phyloP scores from a whole-genome alignment of 1,140 invertebrate genomes.

The Chrysopa pallens region DNA sequence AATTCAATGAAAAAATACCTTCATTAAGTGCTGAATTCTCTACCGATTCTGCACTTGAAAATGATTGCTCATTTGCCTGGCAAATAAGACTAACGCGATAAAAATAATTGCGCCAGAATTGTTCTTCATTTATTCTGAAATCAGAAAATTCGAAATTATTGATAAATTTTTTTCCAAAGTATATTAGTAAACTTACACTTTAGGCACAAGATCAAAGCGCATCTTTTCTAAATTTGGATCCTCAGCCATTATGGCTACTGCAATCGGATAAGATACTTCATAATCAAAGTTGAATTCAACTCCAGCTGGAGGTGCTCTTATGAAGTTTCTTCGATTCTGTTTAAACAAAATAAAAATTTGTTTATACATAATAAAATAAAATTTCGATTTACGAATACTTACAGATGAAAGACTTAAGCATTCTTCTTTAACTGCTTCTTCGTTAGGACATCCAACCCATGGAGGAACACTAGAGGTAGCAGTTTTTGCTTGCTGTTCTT shows the following conservation, averaged over 20 bases:
- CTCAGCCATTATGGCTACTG: conserved; percentile 81
- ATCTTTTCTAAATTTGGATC: conserved; percentile 93
- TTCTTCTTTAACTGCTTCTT: conserved; percentile 80
- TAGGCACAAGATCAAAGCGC: conserved; percentile 97
- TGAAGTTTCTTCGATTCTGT: conserved; percentile 91
- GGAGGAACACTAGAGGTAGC: conserved; percentile 66
- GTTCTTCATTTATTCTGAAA: conserved; percentile 85
- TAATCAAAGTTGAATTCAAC: conserved; percentile 94
- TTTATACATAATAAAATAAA: conserved; percentile 1
- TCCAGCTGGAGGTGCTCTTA: conserved; percentile 85
- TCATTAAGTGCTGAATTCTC: conserved; percentile 13
- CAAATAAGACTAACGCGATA: conserved; percentile 96
- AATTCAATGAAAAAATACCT: neutral
- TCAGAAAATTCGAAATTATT: conserved; percentile 3
- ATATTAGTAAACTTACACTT: conserved; percentile 57
- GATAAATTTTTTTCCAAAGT: conserved; percentile 4
- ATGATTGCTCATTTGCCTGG: conserved; percentile 78
- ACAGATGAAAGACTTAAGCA: conserved; percentile 82
- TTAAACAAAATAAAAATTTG: conserved; percentile 12
- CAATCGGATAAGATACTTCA: conserved; percentile 75
- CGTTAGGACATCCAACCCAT: conserved; percentile 81
- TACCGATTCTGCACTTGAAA: conserved; percentile 34
- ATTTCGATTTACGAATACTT: conserved; percentile 17
- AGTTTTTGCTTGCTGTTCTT: conserved; percentile 53
- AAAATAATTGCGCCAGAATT: conserved; percentile 99